phyloP scores from a whole-genome alignment of 2,113 vertebrate species.

The Pleuronectes platessa region DNA sequence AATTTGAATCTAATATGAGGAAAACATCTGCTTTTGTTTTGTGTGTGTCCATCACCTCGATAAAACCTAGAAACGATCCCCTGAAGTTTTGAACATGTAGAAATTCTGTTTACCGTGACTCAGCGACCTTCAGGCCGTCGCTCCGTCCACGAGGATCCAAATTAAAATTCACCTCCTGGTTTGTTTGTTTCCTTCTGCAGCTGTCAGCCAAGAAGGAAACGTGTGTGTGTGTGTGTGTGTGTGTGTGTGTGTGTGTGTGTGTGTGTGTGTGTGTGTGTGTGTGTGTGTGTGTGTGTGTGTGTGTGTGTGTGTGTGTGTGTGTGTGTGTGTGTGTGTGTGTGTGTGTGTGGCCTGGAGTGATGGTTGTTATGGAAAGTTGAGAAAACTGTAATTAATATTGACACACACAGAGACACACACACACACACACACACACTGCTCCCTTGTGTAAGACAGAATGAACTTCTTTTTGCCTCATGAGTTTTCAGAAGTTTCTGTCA shows the following conservation, averaged over 20 bases:
- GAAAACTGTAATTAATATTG: background rate
- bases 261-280: background rate
- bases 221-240: background rate
- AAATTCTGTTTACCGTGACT: too few species aligned
- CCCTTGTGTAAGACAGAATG: conserved; percentile 14
- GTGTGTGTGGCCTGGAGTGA: background rate
- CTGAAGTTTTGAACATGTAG: too few species aligned
- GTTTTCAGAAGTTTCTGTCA: background rate
- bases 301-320: background rate
- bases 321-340: conserved; percentile 7
- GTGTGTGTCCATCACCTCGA: too few species aligned
- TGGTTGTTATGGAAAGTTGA: conserved; percentile 5
- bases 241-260: background rate
- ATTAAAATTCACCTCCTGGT: background rate
- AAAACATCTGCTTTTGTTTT: too few species aligned
- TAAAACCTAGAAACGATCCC: too few species aligned
- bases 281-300: background rate
- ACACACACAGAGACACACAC: conserved; percentile 2
- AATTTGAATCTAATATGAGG: too few species aligned
- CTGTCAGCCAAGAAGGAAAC: background rate
- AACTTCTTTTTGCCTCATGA: conserved; percentile 7
- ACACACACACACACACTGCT: background rate
- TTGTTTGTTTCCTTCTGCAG: background rate
- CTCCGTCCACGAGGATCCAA: background rate
- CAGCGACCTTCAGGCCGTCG: too few species aligned